Conservation (phyloP, 2,888 invertebrate species). For the Agelastica alni region DNA sequence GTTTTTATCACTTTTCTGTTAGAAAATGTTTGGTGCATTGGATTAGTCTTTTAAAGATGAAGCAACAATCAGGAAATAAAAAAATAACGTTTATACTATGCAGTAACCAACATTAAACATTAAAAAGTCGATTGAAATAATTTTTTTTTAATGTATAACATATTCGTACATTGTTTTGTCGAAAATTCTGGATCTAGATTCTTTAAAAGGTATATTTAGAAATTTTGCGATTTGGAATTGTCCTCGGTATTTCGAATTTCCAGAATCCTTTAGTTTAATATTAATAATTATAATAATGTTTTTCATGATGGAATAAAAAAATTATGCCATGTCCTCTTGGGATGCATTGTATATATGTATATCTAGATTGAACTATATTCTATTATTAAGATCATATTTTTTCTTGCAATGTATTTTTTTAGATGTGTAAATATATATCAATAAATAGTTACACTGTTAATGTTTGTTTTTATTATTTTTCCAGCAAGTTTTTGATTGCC, state of each 20-base stretch:
- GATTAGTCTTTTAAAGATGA: too few relatives aligned
- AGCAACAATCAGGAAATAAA: too few relatives aligned
- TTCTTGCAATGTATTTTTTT: slow-evolving; percentile 59
- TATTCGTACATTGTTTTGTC: too few relatives aligned
- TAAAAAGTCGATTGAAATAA: too few relatives aligned
- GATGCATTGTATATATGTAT: slow-evolving; percentile 56
- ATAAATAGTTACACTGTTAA: slow-evolving; percentile 41
- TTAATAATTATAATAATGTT: slow-evolving; percentile 15
- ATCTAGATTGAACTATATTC: slow-evolving; percentile 55
- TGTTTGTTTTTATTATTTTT: slow-evolving; percentile 4
- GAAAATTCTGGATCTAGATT: background rate
- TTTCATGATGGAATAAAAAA: slow-evolving; percentile 23
- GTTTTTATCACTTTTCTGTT: too few relatives aligned
- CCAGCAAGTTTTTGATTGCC: too few relatives aligned
- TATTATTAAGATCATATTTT: slow-evolving; percentile 55
- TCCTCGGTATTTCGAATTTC: slow-evolving; percentile 17
- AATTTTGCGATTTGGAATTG: slow-evolving; percentile 13
- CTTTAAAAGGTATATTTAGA: slow-evolving; percentile 7
- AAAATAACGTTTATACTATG: too few relatives aligned
- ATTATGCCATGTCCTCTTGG: slow-evolving; percentile 47
- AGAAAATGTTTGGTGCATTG: too few relatives aligned
- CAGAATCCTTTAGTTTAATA: slow-evolving; percentile 15
- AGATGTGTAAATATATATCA: slow-evolving; percentile 55
- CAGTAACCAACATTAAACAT: too few relatives aligned
- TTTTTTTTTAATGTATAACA: too few relatives aligned